Evolutionary conservation across 2,797 vertebrate species (phyloP).

Genomic region (Falco cherrug): DNA sequence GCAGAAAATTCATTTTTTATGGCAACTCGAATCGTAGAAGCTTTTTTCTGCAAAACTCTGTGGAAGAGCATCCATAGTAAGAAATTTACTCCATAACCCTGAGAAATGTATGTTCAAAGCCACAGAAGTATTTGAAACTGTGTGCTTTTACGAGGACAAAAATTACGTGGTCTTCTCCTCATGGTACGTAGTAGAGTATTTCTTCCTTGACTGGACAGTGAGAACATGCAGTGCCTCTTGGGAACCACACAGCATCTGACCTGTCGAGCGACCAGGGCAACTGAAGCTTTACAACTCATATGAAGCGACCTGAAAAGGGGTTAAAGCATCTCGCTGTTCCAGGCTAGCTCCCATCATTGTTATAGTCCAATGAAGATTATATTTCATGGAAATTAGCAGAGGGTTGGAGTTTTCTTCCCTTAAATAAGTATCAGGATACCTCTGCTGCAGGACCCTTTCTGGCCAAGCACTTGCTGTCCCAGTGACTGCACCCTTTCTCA

Average conservation of each 20-base stretch:
- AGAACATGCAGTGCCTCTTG: background rate
- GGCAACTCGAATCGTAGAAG: background rate
- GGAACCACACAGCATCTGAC: background rate
- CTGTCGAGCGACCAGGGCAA: background rate
- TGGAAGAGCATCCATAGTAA: background rate
- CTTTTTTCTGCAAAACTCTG: background rate
- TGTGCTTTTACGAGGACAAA: background rate
- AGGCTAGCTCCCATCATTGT: background rate
- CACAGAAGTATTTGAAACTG: background rate
- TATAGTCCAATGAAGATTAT: background rate
- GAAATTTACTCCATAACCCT: background rate
- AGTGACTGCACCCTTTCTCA: background rate
- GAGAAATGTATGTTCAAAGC: background rate
- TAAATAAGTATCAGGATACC: background rate
- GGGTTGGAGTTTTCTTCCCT: background rate
- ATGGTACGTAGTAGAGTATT: background rate
- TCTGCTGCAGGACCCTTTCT: background rate
- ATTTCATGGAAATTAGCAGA: background rate
- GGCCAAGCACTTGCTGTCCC: background rate
- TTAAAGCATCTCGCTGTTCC: background rate
- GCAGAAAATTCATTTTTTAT: background rate
- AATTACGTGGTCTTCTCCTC: background rate
- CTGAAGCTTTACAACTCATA: background rate
- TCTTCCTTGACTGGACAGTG: background rate
- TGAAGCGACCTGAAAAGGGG: background rate